Conservation (phyloP, 2,888 invertebrate genomes). For the Steinernema carpocapsae region DNA sequence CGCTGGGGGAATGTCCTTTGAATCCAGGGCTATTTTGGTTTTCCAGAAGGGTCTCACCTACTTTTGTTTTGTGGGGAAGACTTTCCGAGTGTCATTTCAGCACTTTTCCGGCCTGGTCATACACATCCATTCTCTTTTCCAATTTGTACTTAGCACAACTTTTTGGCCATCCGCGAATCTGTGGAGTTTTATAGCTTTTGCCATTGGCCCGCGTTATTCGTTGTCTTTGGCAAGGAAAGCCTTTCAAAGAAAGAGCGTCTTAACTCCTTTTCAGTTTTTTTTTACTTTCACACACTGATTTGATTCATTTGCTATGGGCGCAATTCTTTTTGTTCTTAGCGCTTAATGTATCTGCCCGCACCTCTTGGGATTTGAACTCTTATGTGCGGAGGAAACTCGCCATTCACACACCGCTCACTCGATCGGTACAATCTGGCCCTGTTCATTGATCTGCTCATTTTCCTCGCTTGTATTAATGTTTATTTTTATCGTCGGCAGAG, state of each 20-base stretch:
- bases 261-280: constrained; percentile 10
- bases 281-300: constrained; percentile 35
- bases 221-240: too few species aligned
- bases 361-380: constrained; percentile 25
- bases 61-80: too few species aligned
- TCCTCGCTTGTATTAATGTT: neutral
- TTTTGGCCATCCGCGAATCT: too few species aligned
- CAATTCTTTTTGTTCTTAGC: constrained; percentile 32
- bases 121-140: too few species aligned
- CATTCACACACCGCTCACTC: constrained; percentile 3
- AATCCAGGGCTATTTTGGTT: neutral
- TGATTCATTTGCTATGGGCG: constrained; percentile 35
- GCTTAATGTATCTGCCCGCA: constrained; percentile 31
- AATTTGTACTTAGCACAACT: too few species aligned
- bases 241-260: neutral
- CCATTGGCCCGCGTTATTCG: too few species aligned
- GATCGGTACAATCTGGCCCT: constrained; percentile 1
- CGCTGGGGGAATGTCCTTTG: neutral
- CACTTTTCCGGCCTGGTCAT: too few species aligned
- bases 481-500: neutral
- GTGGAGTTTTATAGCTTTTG: too few species aligned
- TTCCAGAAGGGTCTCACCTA: too few species aligned
- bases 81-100: too few species aligned
- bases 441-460: constrained; percentile 22
- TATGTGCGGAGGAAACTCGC: neutral